These are phyloP conservation scores for Champsocephalus gunnari DNA, from an alignment of 2,797 vertebrate genomes.

Conservation along the genomic window DNA sequence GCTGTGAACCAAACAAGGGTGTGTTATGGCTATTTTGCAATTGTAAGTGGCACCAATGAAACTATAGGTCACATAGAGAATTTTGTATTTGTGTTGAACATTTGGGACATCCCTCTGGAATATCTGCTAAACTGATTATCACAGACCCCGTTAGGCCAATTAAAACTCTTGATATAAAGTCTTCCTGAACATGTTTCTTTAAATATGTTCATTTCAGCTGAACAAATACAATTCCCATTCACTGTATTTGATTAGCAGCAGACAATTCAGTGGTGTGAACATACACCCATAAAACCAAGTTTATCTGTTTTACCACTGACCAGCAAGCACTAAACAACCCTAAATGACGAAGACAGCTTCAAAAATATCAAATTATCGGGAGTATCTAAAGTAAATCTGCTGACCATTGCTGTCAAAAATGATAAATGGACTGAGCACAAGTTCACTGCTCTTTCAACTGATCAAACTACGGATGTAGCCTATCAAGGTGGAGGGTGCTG, in stretches of 20 bases:
- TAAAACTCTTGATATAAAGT: neutral
- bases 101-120: constrained; percentile 12
- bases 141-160: neutral
- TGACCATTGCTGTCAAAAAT: neutral
- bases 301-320: constrained; percentile 21
- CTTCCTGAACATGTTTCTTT: constrained; percentile 7
- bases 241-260: constrained; percentile 3
- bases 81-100: constrained; percentile 17
- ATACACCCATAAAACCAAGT: constrained; percentile 2
- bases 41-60: constrained; percentile 30
- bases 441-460: neutral
- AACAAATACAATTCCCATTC: neutral
- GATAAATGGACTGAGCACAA: constrained; percentile 5
- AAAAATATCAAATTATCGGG: too few species aligned
- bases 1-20: constrained; percentile 52
- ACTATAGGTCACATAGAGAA: constrained; percentile 2
- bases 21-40: constrained; percentile 50
- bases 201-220: neutral
- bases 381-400: neutral
- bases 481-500: neutral
- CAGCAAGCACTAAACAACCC: constrained; percentile 21
- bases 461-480: neutral
- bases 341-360: constrained; percentile 3
- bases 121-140: neutral
- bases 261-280: constrained; percentile 9